These are phyloP conservation scores for Brachypterus glaber DNA, from an alignment of 2,888 invertebrate species.

Conservation along the genomic window DNA sequence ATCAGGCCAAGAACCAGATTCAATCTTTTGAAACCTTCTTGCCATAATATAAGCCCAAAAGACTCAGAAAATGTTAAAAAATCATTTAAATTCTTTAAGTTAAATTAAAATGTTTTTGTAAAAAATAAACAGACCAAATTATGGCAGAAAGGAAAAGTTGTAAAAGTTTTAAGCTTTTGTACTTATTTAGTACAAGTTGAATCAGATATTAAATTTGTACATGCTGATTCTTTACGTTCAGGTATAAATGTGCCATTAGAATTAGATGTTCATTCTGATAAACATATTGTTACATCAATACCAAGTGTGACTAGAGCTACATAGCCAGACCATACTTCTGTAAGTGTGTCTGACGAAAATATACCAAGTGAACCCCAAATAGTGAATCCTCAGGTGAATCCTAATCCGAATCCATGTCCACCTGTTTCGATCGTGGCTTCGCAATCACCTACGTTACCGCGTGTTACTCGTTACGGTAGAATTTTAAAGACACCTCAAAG, in stretches of 20 bases:
- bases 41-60: not conserved
- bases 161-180: not conserved
- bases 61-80: not conserved
- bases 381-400: not conserved
- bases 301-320: too few relatives aligned
- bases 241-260: not conserved
- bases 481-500: not conserved
- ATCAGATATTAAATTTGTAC: not conserved
- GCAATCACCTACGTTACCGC: not conserved
- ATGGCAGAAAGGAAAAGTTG: not conserved
- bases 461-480: not conserved
- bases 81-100: not conserved
- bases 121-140: not conserved
- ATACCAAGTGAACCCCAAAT: not conserved
- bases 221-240: not conserved
- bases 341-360: too few relatives aligned
- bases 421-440: not conserved
- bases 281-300: too few relatives aligned
- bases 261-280: too few relatives aligned
- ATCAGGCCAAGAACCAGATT: constrained; percentile 2
- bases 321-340: too few relatives aligned
- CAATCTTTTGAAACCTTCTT: not conserved
- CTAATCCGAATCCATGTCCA: not conserved
- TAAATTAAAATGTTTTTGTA: not conserved
- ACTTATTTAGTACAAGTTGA: not conserved